Conservation (phyloP, 2,797 vertebrate genomes). For the Propithecus deckenii region DNA sequence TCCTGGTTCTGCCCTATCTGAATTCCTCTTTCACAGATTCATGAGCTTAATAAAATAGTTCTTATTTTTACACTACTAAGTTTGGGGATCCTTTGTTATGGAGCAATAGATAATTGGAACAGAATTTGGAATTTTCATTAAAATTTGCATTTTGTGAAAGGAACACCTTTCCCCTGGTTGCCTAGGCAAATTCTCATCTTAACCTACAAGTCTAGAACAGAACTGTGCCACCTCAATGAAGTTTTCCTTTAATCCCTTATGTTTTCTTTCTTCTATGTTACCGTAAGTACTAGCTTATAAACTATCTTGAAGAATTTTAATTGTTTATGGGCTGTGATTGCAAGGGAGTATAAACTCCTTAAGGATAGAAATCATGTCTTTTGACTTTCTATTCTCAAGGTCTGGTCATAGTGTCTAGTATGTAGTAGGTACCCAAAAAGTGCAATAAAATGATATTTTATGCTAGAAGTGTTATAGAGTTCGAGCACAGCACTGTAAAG, state of each 20-base stretch:
- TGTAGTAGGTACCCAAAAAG: background rate
- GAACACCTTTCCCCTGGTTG: background rate
- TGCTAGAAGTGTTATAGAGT: background rate
- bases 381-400: background rate
- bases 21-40: background rate
- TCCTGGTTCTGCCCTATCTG: background rate
- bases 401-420: background rate
- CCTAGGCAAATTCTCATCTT: background rate
- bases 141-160: background rate
- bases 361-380: background rate
- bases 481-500: background rate
- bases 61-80: background rate
- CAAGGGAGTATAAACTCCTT: background rate
- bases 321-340: background rate
- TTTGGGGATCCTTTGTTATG: background rate
- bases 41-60: background rate
- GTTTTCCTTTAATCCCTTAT: background rate
- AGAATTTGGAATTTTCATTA: conserved; percentile 9
- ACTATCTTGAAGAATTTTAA: background rate
- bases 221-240: background rate
- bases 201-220: background rate
- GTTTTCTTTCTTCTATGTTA: background rate
- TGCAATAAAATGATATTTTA: background rate
- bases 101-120: background rate
- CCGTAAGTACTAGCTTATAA: background rate